phyloP scores from a whole-genome alignment of 2,888 invertebrate genomes.

The Apantesis nais region DNA sequence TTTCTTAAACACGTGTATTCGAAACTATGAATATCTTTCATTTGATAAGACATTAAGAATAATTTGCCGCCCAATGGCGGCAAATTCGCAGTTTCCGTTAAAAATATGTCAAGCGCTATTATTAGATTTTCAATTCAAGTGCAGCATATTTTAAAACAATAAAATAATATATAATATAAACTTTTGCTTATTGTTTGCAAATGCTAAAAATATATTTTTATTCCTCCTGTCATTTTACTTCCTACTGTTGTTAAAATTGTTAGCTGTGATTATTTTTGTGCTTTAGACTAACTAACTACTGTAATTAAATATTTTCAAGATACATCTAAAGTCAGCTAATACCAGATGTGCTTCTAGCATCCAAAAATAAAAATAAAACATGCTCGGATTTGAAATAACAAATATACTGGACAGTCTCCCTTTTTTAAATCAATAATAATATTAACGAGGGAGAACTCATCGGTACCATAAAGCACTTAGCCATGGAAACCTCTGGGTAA shows the following conservation, averaged over 20 bases:
- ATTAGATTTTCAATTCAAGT: background rate
- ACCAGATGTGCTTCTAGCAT: too few species aligned
- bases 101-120: background rate
- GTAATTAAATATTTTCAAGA: background rate
- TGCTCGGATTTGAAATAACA: background rate
- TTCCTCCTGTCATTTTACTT: background rate
- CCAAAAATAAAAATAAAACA: background rate
- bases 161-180: too few species aligned
- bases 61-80: background rate
- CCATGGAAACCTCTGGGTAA: slow-evolving; percentile 10
- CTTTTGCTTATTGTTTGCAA: too few species aligned
- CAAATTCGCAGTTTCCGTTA: background rate
- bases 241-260: background rate
- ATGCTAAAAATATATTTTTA: too few species aligned
- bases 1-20: background rate
- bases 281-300: background rate
- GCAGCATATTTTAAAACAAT: background rate
- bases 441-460: slow-evolving; percentile 6
- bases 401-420: background rate
- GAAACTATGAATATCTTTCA: background rate
- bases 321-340: background rate
- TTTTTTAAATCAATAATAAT: background rate
- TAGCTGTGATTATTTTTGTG: background rate
- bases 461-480: slow-evolving; percentile 10
- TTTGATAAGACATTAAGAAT: background rate